Base-by-base conservation (phyloP, 53 echinoderm and acorn worm genomes). In the Paracentrotus lividus region DNA sequence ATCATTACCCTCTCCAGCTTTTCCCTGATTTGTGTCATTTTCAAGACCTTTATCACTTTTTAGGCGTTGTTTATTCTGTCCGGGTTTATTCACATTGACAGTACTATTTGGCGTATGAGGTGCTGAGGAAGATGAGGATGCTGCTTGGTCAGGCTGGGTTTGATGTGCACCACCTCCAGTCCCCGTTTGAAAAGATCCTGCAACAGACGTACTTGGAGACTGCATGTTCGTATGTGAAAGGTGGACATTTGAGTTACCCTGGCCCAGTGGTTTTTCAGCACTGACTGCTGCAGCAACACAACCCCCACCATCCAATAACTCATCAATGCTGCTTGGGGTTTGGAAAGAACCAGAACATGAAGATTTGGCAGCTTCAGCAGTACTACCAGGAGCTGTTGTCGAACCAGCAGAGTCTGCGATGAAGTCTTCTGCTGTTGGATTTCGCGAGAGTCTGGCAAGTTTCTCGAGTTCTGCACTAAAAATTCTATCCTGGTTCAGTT, bases 381-480 rank as follows among this genome's bases (percentile, higher is more conserved):
- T 55, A 3, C 10, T 20, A 18, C 52, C 33, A 23, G 54, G 10
- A 14, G 40, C 86, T 36, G 88, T 29, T 49, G 85, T 23, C 9
- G 85, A 49, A 6, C 26, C 85, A 49, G 85, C 15, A 32, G 85
- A 27, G 47, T 69, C 76, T 0, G 47, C 45, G 12, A 76, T 88
- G 61, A 94, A 95, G 51, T 93, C 94, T 53, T 94, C 96, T 31
- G 94, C 61, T 93, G 93, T 97, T 49, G 96, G 95, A 90, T 95
- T 97, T n/a, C 96, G 95, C 23, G 99, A 99, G n/a, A 99, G 94
- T 88, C 95, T 94, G 20, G 99, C 99, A 51, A 99, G 94, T 88
- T 99, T 99, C 94, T 99, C 99, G 85, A 99, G 81, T 88, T 99
- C 99, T 15, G 96, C 96, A 64, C 99, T 99, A 64, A 99, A 99